phyloP scores from a whole-genome alignment of 2,888 invertebrate genomes.

The Noctua janthe region DNA sequence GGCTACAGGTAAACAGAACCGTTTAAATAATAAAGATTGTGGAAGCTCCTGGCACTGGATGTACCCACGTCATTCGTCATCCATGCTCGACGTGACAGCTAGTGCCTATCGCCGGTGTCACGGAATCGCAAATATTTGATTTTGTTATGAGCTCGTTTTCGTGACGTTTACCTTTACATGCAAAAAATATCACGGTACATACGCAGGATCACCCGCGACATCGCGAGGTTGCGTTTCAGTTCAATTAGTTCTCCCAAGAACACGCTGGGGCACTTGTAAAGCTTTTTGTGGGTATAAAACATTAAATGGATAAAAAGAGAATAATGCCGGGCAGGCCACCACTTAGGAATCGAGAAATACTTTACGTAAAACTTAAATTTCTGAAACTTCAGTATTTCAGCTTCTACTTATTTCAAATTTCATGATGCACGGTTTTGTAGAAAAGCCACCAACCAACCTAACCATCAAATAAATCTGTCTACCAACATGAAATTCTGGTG shows the following conservation, averaged over 20 bases:
- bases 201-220: constrained; percentile 39
- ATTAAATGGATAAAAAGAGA: background rate
- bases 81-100: constrained; percentile 46
- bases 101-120: constrained; percentile 54
- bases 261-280: constrained; percentile 1
- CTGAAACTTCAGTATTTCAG: background rate
- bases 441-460: background rate
- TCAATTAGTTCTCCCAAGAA: background rate
- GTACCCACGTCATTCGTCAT: constrained; percentile 26
- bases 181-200: constrained; percentile 48
- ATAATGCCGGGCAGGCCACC: background rate
- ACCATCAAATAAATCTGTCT: background rate
- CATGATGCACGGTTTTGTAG: background rate
- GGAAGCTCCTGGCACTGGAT: constrained; percentile 34
- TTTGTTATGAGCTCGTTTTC: constrained; percentile 32
- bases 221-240: constrained; percentile 40
- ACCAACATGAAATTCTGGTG: constrained; percentile 6
- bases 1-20: constrained; percentile 2
- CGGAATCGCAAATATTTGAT: constrained; percentile 55
- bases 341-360: background rate
- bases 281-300: background rate
- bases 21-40: constrained; percentile 13
- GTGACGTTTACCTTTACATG: constrained; percentile 44
- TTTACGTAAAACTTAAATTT: background rate
- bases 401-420: background rate